Conservation (phyloP, 2,888 invertebrate genomes). For the Harpalus rubripes region DNA sequence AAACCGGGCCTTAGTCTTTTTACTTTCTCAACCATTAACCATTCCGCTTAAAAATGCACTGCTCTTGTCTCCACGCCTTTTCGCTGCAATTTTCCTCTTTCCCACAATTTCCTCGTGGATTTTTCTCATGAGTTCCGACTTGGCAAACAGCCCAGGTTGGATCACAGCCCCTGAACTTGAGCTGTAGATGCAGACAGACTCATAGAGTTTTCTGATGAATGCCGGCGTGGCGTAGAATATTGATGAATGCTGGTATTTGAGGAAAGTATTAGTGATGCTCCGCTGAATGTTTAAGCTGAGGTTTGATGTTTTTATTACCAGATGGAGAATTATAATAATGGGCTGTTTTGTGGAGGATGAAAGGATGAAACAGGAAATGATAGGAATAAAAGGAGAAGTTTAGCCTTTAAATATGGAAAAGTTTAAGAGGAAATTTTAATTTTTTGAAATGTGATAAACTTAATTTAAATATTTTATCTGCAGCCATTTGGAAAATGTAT, state of each 20-base stretch:
- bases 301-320: neutral
- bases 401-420: too few species aligned
- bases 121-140: conserved; percentile 6
- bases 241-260: conserved; percentile 39
- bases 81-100: neutral
- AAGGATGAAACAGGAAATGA: neutral
- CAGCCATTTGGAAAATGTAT: too few species aligned
- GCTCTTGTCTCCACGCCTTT: neutral
- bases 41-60: neutral
- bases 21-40: too few species aligned
- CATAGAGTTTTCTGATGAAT: conserved; percentile 16
- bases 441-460: too few species aligned
- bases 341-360: neutral
- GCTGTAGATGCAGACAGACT: neutral
- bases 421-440: too few species aligned
- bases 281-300: conserved; percentile 24
- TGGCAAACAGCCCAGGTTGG: conserved; percentile 5
- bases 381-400: neutral
- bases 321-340: conserved; percentile 15
- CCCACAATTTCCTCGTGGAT: neutral
- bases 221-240: conserved; percentile 30
- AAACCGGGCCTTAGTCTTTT: too few species aligned
- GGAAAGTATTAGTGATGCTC: conserved; percentile 9
- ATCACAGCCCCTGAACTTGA: neutral
- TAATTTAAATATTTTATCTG: too few species aligned